Evolutionary conservation across 2,113 vertebrate genomes (phyloP).

Genomic region (Rattus norvegicus): GRCr8 NC_086026.1:124649001-124649500

Average conservation of each 20-base stretch:
- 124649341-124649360: background rate
- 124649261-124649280: background rate
- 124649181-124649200: background rate
- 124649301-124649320: background rate
- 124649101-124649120: too few relatives aligned
- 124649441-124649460: background rate
- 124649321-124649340: background rate
- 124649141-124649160: background rate
- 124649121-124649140: too few relatives aligned
- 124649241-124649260: background rate
- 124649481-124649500: background rate
- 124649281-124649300: background rate
- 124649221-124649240: rapidly evolving
- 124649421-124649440: background rate
- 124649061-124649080: background rate
- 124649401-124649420: background rate
- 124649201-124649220: rapidly evolving
- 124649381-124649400: background rate
- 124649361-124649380: background rate
- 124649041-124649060: background rate
- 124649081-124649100: background rate
- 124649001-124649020: background rate
- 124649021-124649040: background rate
- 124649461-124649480: background rate
- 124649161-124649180: background rate